A percentile compares a stretch with the other conserved stretches of the same genome.
phyloP scores from a whole-genome alignment of 2,888 invertebrate genomes.

The Drosophila basisetae region DNA sequence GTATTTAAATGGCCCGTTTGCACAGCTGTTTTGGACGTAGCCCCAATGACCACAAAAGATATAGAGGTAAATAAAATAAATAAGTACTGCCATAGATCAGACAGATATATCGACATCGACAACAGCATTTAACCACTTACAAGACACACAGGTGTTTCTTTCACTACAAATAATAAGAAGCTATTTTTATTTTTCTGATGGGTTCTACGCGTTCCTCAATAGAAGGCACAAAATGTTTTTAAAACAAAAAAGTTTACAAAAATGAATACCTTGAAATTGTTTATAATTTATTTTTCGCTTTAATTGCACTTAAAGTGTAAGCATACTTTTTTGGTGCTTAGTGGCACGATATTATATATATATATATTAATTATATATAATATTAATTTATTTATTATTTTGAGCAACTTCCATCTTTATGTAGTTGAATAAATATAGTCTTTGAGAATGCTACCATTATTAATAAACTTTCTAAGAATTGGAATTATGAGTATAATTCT shows the following conservation, averaged over 20 bases:
- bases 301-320: neutral
- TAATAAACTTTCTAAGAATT: neutral
- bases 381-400: neutral
- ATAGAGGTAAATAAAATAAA: conserved; percentile 11
- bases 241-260: neutral
- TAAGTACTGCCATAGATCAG: conserved; percentile 23
- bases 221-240: neutral
- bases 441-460: too few species aligned
- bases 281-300: neutral
- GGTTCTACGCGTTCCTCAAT: neutral
- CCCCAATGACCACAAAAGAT: conserved; percentile 35
- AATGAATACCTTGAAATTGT: neutral
- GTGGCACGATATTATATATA: neutral
- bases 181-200: neutral
- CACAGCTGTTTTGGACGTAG: conserved; percentile 57
- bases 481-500: neutral
- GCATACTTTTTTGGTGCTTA: neutral
- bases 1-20: conserved; percentile 42
- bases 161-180: neutral
- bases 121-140: neutral
- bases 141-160: conserved; percentile 36
- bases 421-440: neutral
- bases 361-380: too few species aligned
- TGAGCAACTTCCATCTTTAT: too few species aligned
- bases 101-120: conserved; percentile 5